Base-by-base conservation (phyloP, 2,888 invertebrate genomes). In the Leptopilina myrica region DNA sequence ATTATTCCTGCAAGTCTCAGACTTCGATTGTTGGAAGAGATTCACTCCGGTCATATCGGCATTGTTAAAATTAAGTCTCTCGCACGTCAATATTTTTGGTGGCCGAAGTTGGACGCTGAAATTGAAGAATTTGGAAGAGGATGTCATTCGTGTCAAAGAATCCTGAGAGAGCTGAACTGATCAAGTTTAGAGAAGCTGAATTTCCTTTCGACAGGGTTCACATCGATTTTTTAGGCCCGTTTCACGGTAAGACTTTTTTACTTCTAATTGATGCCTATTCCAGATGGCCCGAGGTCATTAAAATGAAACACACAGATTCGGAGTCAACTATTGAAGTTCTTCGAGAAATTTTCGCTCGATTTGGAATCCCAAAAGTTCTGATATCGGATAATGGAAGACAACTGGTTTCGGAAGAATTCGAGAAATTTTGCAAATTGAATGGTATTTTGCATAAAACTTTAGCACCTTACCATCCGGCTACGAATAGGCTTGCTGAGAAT, bases 221-320 rank as follows among this genome's bases (percentile, higher is more conserved):
- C 73, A 33, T 80, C 12, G 84, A 87, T 73, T 86, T 81, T 77
- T 56, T 81, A n/a, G 84, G 84, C 0, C 84, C 84, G 33, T 64
- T 83, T 1, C 73, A 80, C n/a, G 82, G 80, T 0, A 82, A 79
- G 46, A 80, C 79, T 77, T 85, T 82, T 79, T 73, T 86, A 20
- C 8, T 86, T 8, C 65, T 87, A 9, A 73, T 83, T 2, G 85
- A 86, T 67, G 75, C 84, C 5, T 83, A 78, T 64, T 83, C 83
- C 0, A 85, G 85, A 33, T 85, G 85, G 86, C 78, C 84, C 0
- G 85, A 87, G 75, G 79, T 87, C 0, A 77, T 76, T 15, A 77
- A 81, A 8, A 82, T 86, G 84, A 14, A 12, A 0, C 65, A 76
- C 14, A 83, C 78, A 0, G 81, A 82, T 56, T 78, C 82, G 0